Percentiles rank a stretch among this genome's conserved stretches.
phyloP scores from a whole-genome alignment of 2,113 vertebrate species.

The Elephas maximus region DNA sequence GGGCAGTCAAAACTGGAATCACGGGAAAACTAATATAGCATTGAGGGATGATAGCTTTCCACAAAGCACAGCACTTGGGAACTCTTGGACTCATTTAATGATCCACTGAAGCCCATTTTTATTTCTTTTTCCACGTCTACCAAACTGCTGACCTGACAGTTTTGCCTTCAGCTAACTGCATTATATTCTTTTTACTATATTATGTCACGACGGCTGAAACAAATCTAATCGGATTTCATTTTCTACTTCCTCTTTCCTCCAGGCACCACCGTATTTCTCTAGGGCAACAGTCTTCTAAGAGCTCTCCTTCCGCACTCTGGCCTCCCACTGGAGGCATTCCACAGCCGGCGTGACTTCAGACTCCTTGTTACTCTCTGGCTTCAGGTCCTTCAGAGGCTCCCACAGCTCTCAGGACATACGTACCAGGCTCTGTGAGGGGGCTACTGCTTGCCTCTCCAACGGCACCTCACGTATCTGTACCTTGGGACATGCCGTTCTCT shows the following conservation, averaged over 20 bases:
- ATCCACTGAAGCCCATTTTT: background rate
- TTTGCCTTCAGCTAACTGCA: background rate
- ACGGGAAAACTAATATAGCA: background rate
- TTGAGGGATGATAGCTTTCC: background rate
- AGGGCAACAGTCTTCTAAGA: background rate
- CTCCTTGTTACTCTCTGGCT: background rate
- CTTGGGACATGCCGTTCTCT: background rate
- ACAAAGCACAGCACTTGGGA: background rate
- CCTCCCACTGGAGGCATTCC: background rate
- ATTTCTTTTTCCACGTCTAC: constrained; percentile 8
- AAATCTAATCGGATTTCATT: constrained; percentile 57
- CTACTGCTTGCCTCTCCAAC: background rate
- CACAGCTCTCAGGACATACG: background rate
- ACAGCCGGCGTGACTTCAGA: background rate
- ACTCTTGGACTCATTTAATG: background rate
- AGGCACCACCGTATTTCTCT: background rate
- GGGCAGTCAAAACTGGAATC: background rate
- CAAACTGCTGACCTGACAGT: constrained; percentile 11
- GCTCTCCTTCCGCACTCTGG: background rate
- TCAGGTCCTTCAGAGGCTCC: background rate
- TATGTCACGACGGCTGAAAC: constrained; percentile 29
- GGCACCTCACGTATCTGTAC: accelerated
- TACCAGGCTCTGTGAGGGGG: background rate
- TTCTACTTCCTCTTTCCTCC: constrained; percentile 41
- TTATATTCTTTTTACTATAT: background rate